phyloP scores from a whole-genome alignment of 2,888 invertebrate genomes.

The Brachypterus glaber region DNA sequence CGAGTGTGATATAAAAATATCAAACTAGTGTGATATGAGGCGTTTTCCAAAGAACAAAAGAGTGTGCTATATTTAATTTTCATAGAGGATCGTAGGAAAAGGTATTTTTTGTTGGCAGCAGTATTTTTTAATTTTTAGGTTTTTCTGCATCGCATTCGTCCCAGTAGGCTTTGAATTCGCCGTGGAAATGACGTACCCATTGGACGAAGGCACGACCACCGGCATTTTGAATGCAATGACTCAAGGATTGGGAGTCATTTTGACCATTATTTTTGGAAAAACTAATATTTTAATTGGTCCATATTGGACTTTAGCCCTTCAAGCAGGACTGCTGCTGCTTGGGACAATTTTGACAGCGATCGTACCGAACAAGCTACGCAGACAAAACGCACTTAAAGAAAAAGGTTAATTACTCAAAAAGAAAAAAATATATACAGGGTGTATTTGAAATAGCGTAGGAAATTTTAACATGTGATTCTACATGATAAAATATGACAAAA shows the following conservation, averaged over 20 bases:
- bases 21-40: no score
- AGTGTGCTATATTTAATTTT: no score
- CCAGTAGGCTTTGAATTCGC: constrained; percentile 29
- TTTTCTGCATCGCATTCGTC: constrained; percentile 28
- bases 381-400: constrained; percentile 28
- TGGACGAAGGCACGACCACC: constrained; percentile 28
- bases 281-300: constrained; percentile 18
- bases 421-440: no score
- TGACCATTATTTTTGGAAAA: constrained; percentile 21
- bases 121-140: constrained; percentile 20
- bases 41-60: no score
- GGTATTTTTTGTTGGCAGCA: no score
- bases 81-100: no score
- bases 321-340: constrained; percentile 16
- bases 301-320: constrained; percentile 19
- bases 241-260: constrained; percentile 25
- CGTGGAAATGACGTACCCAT: constrained; percentile 29
- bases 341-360: constrained; percentile 21
- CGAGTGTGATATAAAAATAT: no score
- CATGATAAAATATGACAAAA: no score
- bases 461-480: no score
- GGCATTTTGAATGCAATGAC: constrained; percentile 27
- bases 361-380: constrained; percentile 22
- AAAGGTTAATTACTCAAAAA: no score
- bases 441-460: no score